phyloP scores from a whole-genome alignment of 2,113 vertebrate genomes.

The Chionomys nivalis region DNA sequence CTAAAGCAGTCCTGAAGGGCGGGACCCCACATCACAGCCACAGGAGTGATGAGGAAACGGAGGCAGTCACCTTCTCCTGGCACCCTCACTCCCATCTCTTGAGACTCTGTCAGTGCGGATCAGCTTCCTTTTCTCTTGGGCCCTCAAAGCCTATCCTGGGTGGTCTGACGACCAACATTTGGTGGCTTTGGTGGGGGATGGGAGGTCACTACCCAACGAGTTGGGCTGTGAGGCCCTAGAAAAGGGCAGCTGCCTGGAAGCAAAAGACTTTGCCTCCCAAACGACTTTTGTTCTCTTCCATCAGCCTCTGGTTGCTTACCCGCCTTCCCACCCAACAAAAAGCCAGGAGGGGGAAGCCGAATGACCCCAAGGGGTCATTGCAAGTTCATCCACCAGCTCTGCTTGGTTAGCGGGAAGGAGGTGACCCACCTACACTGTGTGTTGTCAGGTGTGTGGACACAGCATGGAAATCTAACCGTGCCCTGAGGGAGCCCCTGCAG shows the following conservation, averaged over 20 bases:
- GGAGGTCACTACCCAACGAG: neutral
- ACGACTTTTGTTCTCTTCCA: conserved; percentile 18
- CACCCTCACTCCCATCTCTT: neutral
- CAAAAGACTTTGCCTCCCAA: conserved; percentile 38
- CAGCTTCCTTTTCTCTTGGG: neutral
- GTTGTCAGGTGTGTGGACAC: neutral
- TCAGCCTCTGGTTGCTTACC: neutral
- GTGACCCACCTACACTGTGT: neutral
- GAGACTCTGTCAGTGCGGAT: neutral
- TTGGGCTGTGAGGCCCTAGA: neutral
- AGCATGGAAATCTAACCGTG: too few relatives aligned
- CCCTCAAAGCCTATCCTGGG: neutral
- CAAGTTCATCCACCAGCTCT: neutral
- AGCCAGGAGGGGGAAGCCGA: too few relatives aligned
- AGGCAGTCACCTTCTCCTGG: neutral
- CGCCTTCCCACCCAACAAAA: neutral
- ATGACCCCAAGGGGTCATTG: neutral
- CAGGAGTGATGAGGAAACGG: neutral
- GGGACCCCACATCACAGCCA: neutral
- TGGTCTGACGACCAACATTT: conserved; percentile 37
- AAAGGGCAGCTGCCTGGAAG: neutral
- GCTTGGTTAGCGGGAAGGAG: neutral
- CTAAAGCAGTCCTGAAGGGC: neutral
- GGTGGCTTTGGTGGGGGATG: neutral
- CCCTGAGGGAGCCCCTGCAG: neutral